Percentiles rank a stretch among this genome's conserved stretches.
Evolutionary conservation across 2,113 vertebrate genomes (phyloP).

Genomic region (Pelmatolapia mariae): DNA sequence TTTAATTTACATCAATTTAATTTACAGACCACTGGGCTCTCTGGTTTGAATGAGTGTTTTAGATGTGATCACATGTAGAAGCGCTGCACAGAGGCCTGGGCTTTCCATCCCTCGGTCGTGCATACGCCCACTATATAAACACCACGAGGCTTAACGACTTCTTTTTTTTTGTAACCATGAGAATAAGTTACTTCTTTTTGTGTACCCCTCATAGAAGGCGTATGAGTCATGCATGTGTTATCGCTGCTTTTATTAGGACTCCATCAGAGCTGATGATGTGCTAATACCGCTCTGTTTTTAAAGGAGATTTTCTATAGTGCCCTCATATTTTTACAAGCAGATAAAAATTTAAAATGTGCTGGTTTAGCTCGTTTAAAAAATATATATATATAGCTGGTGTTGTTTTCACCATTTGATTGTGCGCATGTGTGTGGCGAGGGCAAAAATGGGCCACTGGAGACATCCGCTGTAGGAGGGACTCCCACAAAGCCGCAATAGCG

Average conservation of each 20-base stretch:
- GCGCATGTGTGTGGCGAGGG: not conserved
- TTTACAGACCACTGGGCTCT: not conserved
- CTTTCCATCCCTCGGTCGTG: not conserved
- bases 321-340: not conserved
- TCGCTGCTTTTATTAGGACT: not conserved
- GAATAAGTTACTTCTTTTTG: constrained; percentile 11
- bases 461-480: not conserved
- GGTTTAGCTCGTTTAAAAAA: not conserved
- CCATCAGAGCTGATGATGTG: not conserved
- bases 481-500: not conserved
- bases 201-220: not conserved
- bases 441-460: not conserved
- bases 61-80: not conserved
- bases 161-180: constrained; percentile 4
- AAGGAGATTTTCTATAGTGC: not conserved
- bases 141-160: not conserved
- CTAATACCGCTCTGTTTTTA: not conserved
- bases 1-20: not conserved
- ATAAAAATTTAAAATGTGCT: not conserved
- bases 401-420: not conserved
- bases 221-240: constrained; percentile 33
- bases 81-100: not conserved
- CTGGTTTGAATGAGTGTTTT: not conserved
- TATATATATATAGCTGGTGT: not conserved
- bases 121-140: constrained; percentile 41